phyloP scores from a whole-genome alignment of 1,140 invertebrate genomes.

The Notospermus geniculatus region DNA sequence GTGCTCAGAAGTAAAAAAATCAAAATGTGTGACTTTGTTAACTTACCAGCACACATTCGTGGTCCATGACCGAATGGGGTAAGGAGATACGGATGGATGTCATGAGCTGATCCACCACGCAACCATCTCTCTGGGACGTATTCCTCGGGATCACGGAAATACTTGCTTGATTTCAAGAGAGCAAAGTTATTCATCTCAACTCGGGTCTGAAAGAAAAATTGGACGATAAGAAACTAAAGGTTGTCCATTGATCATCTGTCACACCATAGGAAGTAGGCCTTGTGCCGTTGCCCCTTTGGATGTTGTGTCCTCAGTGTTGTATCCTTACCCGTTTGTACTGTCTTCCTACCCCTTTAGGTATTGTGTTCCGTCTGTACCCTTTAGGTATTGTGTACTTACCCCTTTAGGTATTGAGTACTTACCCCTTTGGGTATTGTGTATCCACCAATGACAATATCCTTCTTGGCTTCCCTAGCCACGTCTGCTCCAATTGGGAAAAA shows the following conservation, averaged over 20 bases:
- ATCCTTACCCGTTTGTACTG: too few species aligned
- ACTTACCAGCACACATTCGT: conserved; percentile 58
- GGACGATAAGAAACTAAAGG: not conserved
- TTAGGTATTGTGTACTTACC: too few species aligned
- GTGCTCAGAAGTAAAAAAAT: too few species aligned
- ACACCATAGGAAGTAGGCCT: too few species aligned
- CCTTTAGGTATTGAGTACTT: too few species aligned
- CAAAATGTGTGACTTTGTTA: too few species aligned
- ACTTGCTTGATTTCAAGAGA: conserved; percentile 72
- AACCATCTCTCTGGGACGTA: conserved; percentile 87
- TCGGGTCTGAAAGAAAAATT: conserved; percentile 67
- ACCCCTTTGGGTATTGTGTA: conserved; percentile 74
- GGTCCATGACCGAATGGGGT: conserved; percentile 81
- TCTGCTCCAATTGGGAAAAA: conserved; percentile 80
- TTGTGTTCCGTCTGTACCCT: too few species aligned
- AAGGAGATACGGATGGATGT: conserved; percentile 66
- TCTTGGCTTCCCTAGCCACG: conserved; percentile 74
- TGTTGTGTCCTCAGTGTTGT: too few species aligned
- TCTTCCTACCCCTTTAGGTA: too few species aligned
- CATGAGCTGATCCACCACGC: conserved; percentile 40
- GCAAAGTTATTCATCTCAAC: conserved; percentile 82
- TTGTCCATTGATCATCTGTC: too few species aligned
- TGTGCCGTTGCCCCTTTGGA: too few species aligned
- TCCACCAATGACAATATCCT: conserved; percentile 72
- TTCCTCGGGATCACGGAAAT: conserved; percentile 72